A percentile compares a stretch with the other conserved stretches of the same genome.
These are phyloP conservation scores for Scolopax mira DNA, from an alignment of 2,113 vertebrate genomes.

Conservation along the genomic window DNA sequence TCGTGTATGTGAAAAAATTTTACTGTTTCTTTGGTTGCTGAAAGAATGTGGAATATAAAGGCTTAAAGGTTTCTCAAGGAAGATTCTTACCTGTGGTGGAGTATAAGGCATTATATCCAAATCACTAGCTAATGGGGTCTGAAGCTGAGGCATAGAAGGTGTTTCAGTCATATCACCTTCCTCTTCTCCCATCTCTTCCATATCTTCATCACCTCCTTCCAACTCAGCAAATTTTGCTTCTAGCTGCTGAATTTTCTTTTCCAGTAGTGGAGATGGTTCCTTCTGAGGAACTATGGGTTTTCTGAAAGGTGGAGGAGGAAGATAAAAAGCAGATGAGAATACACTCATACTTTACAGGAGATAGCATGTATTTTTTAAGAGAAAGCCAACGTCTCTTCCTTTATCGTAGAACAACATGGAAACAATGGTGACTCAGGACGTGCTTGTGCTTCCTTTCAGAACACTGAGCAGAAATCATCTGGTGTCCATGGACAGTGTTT, in stretches of 20 bases:
- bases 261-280: slow-evolving; percentile 93
- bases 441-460: not conserved
- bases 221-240: slow-evolving; percentile 98
- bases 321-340: not conserved
- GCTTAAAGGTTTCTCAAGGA: not conserved
- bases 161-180: slow-evolving; percentile 88
- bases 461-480: not conserved
- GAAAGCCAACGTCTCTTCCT: not conserved
- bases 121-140: slow-evolving; percentile 86
- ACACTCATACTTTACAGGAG: not conserved
- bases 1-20: not conserved
- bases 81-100: slow-evolving; percentile 86
- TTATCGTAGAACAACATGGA: not conserved
- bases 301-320: slow-evolving; percentile 67
- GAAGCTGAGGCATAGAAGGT: slow-evolving; percentile 86
- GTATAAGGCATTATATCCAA: slow-evolving; percentile 94
- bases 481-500: not conserved
- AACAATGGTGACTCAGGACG: not conserved
- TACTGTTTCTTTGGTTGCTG: not conserved
- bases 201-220: slow-evolving; percentile 91
- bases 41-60: not conserved
- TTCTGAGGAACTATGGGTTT: slow-evolving; percentile 98
- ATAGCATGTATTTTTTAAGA: not conserved
- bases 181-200: slow-evolving; percentile 95
- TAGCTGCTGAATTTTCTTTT: slow-evolving; percentile 95